phyloP scores from a whole-genome alignment of 2,113 vertebrate species.

The Martes martes region DNA sequence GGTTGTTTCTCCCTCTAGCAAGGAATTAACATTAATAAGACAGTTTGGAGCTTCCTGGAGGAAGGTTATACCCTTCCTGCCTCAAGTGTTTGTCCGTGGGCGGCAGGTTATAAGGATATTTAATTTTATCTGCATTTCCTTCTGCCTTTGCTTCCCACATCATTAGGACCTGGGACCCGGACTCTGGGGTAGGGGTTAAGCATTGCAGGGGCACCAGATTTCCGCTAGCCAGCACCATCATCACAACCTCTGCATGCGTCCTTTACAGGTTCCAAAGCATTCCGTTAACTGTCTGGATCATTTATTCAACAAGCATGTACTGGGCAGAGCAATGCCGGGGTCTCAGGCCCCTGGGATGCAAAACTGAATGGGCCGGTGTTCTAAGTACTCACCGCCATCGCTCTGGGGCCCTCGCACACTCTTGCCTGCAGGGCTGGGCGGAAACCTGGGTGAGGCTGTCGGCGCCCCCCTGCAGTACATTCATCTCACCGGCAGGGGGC shows the following conservation, averaged over 20 bases:
- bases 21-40: background rate
- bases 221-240: too few species aligned
- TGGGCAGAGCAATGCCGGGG: background rate
- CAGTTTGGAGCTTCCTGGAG: background rate
- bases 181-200: background rate
- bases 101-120: background rate
- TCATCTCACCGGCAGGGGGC: background rate
- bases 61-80: background rate
- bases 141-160: background rate
- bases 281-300: background rate
- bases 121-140: background rate
- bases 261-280: background rate
- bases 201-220: background rate
- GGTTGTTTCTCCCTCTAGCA: background rate
- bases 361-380: background rate
- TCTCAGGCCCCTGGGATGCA: too few species aligned
- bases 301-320: background rate
- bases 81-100: background rate
- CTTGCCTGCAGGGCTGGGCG: rapidly evolving
- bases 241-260: background rate
- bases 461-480: background rate
- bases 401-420: rapidly evolving
- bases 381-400: too few species aligned
- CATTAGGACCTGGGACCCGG: background rate
- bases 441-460: background rate